These are phyloP conservation scores for Chelon auratus DNA, from an alignment of 2,797 vertebrate species.

Conservation along the genomic window DNA sequence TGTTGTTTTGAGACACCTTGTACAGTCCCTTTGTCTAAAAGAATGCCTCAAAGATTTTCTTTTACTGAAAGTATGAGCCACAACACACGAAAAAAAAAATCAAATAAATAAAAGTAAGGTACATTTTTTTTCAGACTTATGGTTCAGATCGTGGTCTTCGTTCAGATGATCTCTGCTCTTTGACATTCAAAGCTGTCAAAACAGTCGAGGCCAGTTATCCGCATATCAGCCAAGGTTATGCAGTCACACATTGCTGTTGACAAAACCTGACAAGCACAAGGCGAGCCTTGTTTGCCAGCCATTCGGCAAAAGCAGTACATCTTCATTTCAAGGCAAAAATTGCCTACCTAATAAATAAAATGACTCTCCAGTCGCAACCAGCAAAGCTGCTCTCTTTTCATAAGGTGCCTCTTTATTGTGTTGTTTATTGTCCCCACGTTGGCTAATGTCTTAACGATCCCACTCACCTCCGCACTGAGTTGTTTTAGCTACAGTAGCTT, in stretches of 20 bases:
- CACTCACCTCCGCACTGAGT: constrained; percentile 73
- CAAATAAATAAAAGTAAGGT: constrained; percentile 1
- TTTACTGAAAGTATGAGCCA: constrained; percentile 62
- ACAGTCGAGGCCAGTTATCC: constrained; percentile 57
- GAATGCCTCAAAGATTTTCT: constrained; percentile 77
- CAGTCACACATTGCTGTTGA: constrained; percentile 62
- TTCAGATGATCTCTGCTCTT: constrained; percentile 46
- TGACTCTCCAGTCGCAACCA: constrained; percentile 67
- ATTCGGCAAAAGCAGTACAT: constrained; percentile 26
- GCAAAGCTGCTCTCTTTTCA: constrained; percentile 80
- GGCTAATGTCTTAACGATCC: constrained; percentile 65
- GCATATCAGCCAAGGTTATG: constrained; percentile 72
- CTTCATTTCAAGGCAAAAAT: constrained; percentile 46
- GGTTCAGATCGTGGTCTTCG: constrained; percentile 19
- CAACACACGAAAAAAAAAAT: constrained; percentile 53
- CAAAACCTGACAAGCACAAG: constrained; percentile 77
- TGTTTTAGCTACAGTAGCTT: constrained; percentile 76
- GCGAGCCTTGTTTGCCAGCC: constrained; percentile 53
- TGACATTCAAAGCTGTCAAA: constrained; percentile 47
- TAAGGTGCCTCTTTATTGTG: constrained; percentile 82
- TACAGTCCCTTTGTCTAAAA: constrained; percentile 76
- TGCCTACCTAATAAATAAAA: constrained; percentile 54
- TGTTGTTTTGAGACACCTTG: constrained; percentile 73
- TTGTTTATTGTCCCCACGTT: constrained; percentile 69
- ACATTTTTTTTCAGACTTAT: constrained; percentile 35